Evolutionary conservation across 2,888 invertebrate genomes (phyloP), one percentile per base, ranked within the genome.

Genomic region (Tetanocera ferruginea): DNA sequence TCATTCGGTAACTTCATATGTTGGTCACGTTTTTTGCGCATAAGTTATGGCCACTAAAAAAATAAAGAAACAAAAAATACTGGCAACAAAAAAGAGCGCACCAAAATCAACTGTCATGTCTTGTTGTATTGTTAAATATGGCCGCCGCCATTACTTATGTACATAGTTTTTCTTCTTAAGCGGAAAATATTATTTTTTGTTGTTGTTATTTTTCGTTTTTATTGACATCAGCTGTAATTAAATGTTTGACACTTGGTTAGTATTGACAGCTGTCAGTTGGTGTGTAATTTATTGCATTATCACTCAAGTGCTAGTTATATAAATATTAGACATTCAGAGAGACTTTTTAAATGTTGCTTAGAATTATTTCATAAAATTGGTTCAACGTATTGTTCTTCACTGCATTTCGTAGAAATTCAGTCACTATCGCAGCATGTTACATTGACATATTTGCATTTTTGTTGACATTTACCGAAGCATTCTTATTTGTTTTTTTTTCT

Each of bases 101-200:
- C 25, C 60, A 60, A 60, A 60, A 60, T 60, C 28, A 60, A 60
- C 60, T 60, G 60, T 60, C 60, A 60, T 60, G 60, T 60, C 28
- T 60, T 60, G 25, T 60, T 60, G 60, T 60, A 11, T 60, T 60
- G 60, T 23, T 28, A 25, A 60, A 60, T 23, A 60, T 60, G 60
- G 60, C 60, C 28, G 60, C 60, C 28, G 60, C 28, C 60, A 60
- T 43, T 43, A 43, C 43, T 43, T 43, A n/a, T n/a, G n/a, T n/a
- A 43, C 43, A 43, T 43, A 11, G 43, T 43, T 43, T 14, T 43
- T 43, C 43, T 4, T 14, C 43, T 43, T 6, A 43, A 43, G 43
- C 43, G 43, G 43, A 43, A 43, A 43, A 43, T 43, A 43, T 43
- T 43, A 11, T 43, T 43, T 43, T 43, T 43, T 43, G 43, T 43